Base-by-base conservation (phyloP, 2,797 vertebrate species). In the Adrianichthys oophorus region DNA sequence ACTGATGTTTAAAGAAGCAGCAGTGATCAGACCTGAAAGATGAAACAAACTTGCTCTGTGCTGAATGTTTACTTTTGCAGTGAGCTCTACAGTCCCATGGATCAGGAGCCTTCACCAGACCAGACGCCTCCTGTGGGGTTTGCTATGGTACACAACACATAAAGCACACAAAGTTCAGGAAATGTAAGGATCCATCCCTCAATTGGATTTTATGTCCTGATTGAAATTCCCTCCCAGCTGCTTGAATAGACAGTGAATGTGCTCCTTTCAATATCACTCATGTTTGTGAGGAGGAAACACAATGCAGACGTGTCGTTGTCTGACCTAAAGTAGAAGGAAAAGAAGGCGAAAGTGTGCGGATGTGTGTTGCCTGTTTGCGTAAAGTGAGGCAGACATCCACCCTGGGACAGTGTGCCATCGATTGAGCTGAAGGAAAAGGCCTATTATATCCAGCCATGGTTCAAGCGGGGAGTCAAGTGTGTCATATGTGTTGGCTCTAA, bases 401-500 rank as follows among this genome's bases (percentile, higher is more conserved):
- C 84, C 73, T 82, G 87, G 87, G 87, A 90, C 80, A 70, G 82
- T 75, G 78, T 86, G 87, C 84, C 89, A 90, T 90, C 83, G 85
- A 90, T 90, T 86, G 85, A 80, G 84, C 84, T 80, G 80, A 79
- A 85, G 87, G 83, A 90, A 88, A 82, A 90, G 87, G 76, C 88
- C 88, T 90, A 90, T 90, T 90, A 90, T 89, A 85, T 87, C 87
- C 72, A 89, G 81, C 87, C 87, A 88, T 83, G 89, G 89, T 90
- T 90, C 89, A 90, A 90, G 85, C 79, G 73, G 78, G 83, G 84
- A 90, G 89, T 90, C 89, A 90, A 90, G 85, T 89, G 88, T 90
- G 87, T 90, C 88, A 89, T 90, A 90, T 77, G 82, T 90, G 87
- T 86, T 85, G 82, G 56, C 86, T 90, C 85, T 91, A 91, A 91